Conservation (phyloP, 2,113 vertebrate genomes). For the Catagonus wagneri region DNA sequence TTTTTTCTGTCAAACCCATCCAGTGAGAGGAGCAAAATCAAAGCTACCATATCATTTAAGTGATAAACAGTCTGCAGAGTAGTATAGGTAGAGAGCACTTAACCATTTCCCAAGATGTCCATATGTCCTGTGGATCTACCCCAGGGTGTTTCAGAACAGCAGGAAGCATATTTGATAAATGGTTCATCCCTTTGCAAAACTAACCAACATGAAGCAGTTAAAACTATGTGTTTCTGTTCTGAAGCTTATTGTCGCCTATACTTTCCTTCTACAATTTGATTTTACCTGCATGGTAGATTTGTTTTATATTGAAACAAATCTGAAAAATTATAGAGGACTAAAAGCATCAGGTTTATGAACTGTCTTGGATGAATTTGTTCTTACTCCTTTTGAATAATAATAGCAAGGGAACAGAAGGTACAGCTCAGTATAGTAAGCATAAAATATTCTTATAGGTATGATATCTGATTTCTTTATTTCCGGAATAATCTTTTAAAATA, state of each 20-base stretch:
- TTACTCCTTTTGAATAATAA: constrained; percentile 47
- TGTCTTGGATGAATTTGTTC: background rate
- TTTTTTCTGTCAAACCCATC: background rate
- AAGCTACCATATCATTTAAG: constrained; percentile 34
- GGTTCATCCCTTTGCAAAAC: background rate
- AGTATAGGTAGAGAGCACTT: background rate
- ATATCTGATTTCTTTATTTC: background rate
- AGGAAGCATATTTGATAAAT: constrained; percentile 58
- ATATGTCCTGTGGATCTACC: background rate
- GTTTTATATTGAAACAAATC: constrained; percentile 39
- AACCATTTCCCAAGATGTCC: background rate
- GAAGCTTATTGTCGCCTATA: background rate
- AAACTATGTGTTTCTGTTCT: constrained; percentile 40
- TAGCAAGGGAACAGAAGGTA: background rate
- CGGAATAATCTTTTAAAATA: background rate
- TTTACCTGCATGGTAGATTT: constrained; percentile 27
- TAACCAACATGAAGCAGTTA: background rate
- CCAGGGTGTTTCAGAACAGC: background rate
- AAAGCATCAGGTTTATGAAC: background rate
- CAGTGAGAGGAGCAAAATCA: constrained; percentile 5
- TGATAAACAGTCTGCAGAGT: background rate
- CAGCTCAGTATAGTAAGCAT: background rate
- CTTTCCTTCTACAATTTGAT: constrained; percentile 24
- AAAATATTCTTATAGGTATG: no score
- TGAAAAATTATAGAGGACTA: constrained; percentile 49